Conservation (phyloP, 2,797 vertebrate genomes). For the Catharus ustulatus region DNA sequence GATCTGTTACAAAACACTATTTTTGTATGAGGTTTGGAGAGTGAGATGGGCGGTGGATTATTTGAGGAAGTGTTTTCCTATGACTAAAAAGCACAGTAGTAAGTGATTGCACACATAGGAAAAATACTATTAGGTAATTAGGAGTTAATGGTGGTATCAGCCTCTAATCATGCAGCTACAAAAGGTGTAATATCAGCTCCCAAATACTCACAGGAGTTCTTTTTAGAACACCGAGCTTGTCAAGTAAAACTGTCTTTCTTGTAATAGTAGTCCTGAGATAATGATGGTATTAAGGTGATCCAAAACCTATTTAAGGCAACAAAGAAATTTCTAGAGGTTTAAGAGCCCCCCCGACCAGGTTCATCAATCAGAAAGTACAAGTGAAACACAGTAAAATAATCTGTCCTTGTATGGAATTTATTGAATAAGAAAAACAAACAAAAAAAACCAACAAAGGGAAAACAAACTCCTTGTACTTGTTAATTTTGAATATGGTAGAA, state of each 20-base stretch:
- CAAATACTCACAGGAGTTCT: background rate
- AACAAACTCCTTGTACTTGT: background rate
- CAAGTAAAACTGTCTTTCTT: background rate
- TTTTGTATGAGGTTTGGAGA: background rate
- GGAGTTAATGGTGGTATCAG: background rate
- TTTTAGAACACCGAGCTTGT: background rate
- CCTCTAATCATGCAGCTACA: background rate
- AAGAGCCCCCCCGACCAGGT: background rate
- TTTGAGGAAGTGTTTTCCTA: background rate
- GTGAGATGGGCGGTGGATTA: background rate
- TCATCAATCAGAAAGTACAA: background rate
- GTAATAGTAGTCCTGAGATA: background rate
- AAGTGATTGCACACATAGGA: background rate
- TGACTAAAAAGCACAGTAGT: background rate
- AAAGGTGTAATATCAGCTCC: background rate
- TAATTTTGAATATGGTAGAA: background rate
- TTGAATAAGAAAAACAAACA: background rate
- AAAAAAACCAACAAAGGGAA: background rate
- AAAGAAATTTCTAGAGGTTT: background rate
- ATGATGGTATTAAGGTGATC: background rate
- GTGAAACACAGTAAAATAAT: background rate
- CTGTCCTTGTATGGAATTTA: background rate
- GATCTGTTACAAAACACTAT: background rate
- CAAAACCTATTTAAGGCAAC: background rate
- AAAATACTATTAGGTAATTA: background rate